A percentile compares a stretch with the other conserved stretches of the same genome.
Evolutionary conservation across 2,888 invertebrate genomes (phyloP).

Genomic region (Lepidochrysops patricia): DNA sequence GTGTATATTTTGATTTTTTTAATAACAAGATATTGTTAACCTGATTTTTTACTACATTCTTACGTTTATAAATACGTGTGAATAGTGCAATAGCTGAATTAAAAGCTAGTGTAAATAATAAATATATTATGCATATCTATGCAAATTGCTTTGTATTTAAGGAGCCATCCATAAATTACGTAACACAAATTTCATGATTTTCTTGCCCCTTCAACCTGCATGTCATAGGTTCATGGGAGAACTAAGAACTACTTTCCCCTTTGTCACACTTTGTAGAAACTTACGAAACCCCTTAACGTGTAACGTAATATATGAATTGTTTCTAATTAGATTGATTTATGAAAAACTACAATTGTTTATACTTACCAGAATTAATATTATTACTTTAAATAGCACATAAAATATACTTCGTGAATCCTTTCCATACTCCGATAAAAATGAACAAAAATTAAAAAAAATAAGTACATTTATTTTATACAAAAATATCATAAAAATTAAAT

Average conservation of each 20-base stretch:
- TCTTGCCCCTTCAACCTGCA: no score
- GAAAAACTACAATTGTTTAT: not conserved
- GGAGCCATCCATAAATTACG: no score
- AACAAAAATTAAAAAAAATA: not conserved
- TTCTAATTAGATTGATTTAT: no score
- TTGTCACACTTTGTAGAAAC: no score
- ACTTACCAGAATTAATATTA: no score
- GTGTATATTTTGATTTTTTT: constrained; percentile 1
- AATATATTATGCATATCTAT: not conserved
- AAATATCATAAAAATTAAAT: not conserved
- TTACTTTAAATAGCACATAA: not conserved
- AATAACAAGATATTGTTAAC: not conserved
- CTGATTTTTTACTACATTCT: not conserved
- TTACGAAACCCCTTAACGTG: no score
- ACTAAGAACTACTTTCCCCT: no score
- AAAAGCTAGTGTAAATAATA: not conserved
- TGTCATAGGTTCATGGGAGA: no score
- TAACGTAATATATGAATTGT: no score
- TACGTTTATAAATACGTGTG: not conserved
- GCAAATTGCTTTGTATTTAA: not conserved
- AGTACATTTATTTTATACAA: not conserved
- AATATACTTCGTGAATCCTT: not conserved
- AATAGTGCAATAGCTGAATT: not conserved
- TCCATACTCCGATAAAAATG: not conserved
- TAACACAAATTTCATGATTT: not conserved